A percentile compares a stretch with the other conserved stretches of the same genome.
phyloP scores from a whole-genome alignment of 2,797 vertebrate genomes.

The Onychomys arenicola region DNA sequence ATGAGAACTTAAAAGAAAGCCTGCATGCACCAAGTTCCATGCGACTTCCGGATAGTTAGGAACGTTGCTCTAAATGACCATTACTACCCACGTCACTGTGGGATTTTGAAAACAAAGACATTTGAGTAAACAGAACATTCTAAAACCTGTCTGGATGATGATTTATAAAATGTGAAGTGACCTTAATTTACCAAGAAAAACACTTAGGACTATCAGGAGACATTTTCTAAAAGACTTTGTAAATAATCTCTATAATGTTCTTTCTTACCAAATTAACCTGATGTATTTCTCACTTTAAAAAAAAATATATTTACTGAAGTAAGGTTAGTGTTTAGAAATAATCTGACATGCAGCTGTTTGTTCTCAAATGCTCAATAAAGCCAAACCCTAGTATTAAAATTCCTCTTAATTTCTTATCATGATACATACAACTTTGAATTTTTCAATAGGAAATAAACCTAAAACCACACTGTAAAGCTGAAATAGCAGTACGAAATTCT shows the following conservation, averaged over 20 bases:
- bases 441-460: conserved; percentile 21
- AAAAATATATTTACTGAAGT: conserved; percentile 7
- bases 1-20: conserved; percentile 9
- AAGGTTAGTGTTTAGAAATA: conserved; percentile 21
- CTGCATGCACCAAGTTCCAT: not conserved
- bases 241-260: not conserved
- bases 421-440: conserved; percentile 43
- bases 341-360: not conserved
- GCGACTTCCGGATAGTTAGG: not conserved
- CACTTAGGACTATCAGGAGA: not conserved
- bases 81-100: not conserved
- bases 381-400: conserved; percentile 32
- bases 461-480: conserved; percentile 41
- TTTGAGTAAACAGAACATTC: not conserved
- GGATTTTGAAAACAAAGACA: conserved; percentile 27
- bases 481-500: conserved; percentile 18
- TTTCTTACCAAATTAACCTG: not conserved
- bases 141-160: not conserved
- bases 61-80: not conserved
- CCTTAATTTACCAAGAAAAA: conserved; percentile 17
- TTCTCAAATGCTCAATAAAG: conserved; percentile 1
- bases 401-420: conserved; percentile 52
- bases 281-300: conserved; percentile 15
- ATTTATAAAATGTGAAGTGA: not conserved
- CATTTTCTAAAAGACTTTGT: conserved; percentile 1